phyloP scores from a whole-genome alignment of 2,113 vertebrate genomes.

The Odontophorus gujanensis region DNA sequence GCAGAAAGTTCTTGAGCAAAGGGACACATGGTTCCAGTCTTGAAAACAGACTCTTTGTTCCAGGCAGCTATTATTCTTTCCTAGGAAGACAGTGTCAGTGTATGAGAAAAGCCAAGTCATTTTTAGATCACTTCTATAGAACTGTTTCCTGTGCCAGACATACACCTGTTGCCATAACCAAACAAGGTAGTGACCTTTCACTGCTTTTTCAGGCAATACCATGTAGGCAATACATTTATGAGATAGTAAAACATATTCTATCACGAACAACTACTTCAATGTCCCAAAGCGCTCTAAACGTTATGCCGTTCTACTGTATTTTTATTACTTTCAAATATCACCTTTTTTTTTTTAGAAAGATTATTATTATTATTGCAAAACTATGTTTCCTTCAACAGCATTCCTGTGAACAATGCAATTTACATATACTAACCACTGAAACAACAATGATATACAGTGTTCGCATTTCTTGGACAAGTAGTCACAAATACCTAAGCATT shows the following conservation, averaged over 20 bases:
- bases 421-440: not conserved
- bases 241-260: not conserved
- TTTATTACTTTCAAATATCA: not conserved
- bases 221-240: accelerated
- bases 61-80: not conserved
- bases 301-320: not conserved
- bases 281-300: not conserved
- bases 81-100: not conserved
- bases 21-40: not conserved
- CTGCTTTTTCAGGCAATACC: not conserved
- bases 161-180: not conserved
- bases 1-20: not conserved
- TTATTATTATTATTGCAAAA: not conserved
- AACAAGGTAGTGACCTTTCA: not conserved
- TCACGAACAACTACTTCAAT: not conserved
- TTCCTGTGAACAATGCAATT: not conserved
- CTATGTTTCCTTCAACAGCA: not conserved
- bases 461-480: not conserved
- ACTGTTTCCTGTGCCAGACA: not conserved
- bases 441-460: not conserved
- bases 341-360: not conserved
- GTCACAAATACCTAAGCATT: not conserved
- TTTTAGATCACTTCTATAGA: not conserved
- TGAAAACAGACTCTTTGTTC: not conserved
- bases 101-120: not conserved